These are phyloP conservation scores for Wiebesia pumilae DNA, from an alignment of 1,140 invertebrate species.

Conservation along the genomic window DNA sequence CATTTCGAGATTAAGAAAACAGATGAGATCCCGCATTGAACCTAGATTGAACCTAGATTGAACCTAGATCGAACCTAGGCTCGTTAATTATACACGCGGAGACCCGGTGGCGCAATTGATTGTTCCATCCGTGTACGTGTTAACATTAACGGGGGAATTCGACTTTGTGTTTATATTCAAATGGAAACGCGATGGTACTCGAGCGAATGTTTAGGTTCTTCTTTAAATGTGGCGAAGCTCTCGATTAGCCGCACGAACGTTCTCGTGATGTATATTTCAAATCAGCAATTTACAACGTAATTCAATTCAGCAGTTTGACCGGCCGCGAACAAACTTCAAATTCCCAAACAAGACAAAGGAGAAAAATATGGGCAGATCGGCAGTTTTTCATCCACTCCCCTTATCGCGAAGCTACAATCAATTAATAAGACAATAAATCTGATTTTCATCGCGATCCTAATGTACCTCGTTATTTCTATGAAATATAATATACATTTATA, in stretches of 20 bases:
- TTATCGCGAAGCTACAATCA: no score
- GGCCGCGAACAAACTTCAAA: not conserved
- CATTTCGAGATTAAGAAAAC: not conserved
- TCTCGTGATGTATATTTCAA: not conserved
- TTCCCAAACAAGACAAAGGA: not conserved
- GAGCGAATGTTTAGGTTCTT: not conserved
- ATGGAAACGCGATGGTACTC: not conserved
- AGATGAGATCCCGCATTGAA: not conserved
- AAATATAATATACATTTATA: not conserved
- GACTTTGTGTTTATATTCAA: not conserved
- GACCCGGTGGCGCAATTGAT: not conserved
- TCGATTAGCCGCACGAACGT: not conserved
- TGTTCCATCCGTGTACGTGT: not conserved
- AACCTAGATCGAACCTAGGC: no score
- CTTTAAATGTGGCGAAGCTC: not conserved
- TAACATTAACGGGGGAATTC: not conserved
- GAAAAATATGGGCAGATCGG: not conserved
- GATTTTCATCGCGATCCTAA: constrained; percentile 4
- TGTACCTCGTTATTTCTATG: not conserved
- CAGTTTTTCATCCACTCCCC: not conserved
- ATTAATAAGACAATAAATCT: not conserved
- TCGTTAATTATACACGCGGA: no score
- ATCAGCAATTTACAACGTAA: constrained; percentile 14
- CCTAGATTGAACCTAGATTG: not conserved
- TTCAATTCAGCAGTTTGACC: not conserved